Base-by-base conservation (phyloP, 2,113 vertebrate species). In the Rynchops niger region DNA sequence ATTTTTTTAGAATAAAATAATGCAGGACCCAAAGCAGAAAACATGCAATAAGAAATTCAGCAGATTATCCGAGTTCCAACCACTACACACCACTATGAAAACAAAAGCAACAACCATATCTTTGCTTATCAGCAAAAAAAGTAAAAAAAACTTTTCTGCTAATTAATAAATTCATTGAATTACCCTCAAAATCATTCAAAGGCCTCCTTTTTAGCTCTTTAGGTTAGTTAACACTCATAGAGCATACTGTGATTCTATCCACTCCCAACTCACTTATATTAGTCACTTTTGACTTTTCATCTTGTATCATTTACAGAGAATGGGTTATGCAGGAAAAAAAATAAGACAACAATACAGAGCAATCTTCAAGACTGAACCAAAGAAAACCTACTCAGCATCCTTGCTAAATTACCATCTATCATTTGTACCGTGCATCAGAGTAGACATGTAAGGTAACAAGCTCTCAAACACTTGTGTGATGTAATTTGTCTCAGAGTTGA, bases 1-100 rank as follows among this genome's bases (percentile, higher is more conserved):
- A 94, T 97, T 93, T 90, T 95, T 85, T 65, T n/a, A 2, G 4
- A 85, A 70, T 12, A 83, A 79, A 95, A 88, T 70, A 65, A 72
- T 27, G 20, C 32, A 91, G 15, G 25, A 43, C 7, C 7, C 18
- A 85, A 82, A 96, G 27, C 38, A 94, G 42, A 96, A 90, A 91
- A 69, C 6, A 89, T 6, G 15, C 19, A 66, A 21, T 23, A 91
- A 76, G 45, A 86, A 88, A 49, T 52, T 32, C 67, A 65, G 38
- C 12, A 76, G 38, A 55, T 47, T 59, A 63, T 36, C 26, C 6
- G 40, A 86, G 36, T 95, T 94, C 29, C 55, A 66, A 40, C 20
- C 30, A 50, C 34, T n/a, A 69, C 7, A 69, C 7, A 45, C 20
- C 27, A 50, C 34, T 32, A 72, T 7, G 45, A 93, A 92, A 77